Base-by-base conservation (phyloP, 2,113 vertebrate species). In the Cyprinodon brontotheroides region DNA sequence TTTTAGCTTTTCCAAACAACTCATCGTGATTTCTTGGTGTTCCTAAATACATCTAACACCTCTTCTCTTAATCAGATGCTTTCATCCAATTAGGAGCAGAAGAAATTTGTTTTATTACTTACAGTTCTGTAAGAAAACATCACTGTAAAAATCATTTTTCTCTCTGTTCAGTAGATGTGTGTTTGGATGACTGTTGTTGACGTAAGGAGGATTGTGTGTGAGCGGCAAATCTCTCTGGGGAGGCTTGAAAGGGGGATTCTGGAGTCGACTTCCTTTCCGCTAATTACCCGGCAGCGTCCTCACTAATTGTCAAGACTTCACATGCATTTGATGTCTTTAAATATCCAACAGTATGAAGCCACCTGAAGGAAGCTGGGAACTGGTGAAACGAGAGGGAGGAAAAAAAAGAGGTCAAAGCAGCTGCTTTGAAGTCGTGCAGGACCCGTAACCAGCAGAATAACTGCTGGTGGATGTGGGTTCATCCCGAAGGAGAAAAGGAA, bases 251-350 rank as follows among this genome's bases (percentile, higher is more conserved):
- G 59, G 65, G 15, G 59, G 74, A 66, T 61, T 48, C 65, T 64
- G 80, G 78, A 50, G 82, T 82, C 72, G 47, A 65, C 80, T 90
- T 89, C 60, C 78, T 85, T 69, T 83, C 70, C 84, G 68, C 87
- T 91, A 91, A 88, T 91, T 88, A 90, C 87, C 77, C 85, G 53
- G 76, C 85, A 88, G 86, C 70, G 80, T 85, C 64, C 60, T 71
- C 53, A 20, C 70, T 90, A 85, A 89, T 87, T 89, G 85, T 83
- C 78, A 81, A 74, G 48, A 65, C 68, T 65, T 74, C 59, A 36
- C 66, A 11, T 60, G 70, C 61, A 82, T 79, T 75, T 79, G 76
- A 85, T 80, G 80, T 79, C 80, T 89, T 82, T 82, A 80, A 85
- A 88, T 85, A 89, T 70, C 80, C 40, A 40, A 74, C 82, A 62